Conservation (phyloP, 2,113 vertebrate genomes). For the Zeus faber region DNA sequence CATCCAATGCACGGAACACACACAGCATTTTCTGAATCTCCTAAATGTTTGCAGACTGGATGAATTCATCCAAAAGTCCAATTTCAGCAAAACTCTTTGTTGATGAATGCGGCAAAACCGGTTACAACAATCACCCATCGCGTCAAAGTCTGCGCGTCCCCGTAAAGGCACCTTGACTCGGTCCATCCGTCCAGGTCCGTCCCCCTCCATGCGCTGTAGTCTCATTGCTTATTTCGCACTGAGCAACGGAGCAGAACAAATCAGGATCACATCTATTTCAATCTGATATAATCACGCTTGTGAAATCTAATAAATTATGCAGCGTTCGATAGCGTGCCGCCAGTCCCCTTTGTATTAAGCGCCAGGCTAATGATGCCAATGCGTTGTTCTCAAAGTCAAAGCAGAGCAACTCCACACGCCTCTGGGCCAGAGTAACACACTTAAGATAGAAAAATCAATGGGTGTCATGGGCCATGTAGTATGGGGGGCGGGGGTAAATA, state of each 20-base stretch:
- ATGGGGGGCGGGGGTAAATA: no score
- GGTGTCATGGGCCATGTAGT: neutral
- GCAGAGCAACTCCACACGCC: no score
- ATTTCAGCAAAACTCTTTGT: no score
- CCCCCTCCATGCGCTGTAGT: slow-evolving; percentile 16
- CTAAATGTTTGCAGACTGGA: no score
- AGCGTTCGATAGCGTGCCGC: slow-evolving; percentile 45
- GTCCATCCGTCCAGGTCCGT: slow-evolving; percentile 15
- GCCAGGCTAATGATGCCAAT: slow-evolving; percentile 49
- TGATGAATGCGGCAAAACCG: no score
- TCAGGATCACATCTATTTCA: slow-evolving; percentile 61
- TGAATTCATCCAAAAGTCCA: no score
- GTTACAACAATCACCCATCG: no score
- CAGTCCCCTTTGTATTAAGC: slow-evolving; percentile 41
- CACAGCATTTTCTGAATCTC: no score
- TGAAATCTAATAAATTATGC: slow-evolving; percentile 64
- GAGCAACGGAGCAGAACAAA: slow-evolving; percentile 51
- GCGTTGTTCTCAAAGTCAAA: slow-evolving; percentile 52
- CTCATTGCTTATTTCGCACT: slow-evolving; percentile 55
- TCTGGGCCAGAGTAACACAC: slow-evolving; percentile 29
- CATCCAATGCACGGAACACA: no score
- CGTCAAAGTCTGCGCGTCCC: no score
- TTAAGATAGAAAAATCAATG: neutral
- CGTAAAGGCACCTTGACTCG: no score
- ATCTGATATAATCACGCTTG: slow-evolving; percentile 59